phyloP scores from a whole-genome alignment of 2,888 invertebrate species.

The Melipona bicolor region DNA sequence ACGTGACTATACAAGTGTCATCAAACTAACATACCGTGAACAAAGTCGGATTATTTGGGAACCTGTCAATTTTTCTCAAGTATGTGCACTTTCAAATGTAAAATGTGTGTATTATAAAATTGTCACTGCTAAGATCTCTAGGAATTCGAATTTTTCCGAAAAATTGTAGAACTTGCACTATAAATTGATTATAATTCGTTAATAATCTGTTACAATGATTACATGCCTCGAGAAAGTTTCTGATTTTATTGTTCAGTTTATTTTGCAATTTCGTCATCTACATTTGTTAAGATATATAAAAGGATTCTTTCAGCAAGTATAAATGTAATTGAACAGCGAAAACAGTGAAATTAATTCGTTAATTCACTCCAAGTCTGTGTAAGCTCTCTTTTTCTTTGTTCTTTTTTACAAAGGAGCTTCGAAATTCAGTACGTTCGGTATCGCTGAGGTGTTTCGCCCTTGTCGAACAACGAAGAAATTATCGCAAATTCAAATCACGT shows the following conservation, averaged over 20 bases:
- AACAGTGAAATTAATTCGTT: not conserved
- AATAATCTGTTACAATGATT: too few species aligned
- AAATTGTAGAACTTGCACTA: too few species aligned
- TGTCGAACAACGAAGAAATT: not conserved
- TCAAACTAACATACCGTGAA: not conserved
- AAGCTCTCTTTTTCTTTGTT: too few species aligned
- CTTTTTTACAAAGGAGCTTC: not conserved
- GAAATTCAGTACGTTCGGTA: not conserved
- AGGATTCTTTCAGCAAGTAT: not conserved
- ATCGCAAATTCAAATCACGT: not conserved
- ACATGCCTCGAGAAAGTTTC: not conserved
- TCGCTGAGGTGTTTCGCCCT: not conserved
- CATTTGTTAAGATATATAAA: not conserved
- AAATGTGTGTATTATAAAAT: not conserved
- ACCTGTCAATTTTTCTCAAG: not conserved
- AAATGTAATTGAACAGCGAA: not conserved
- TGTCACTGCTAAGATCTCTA: not conserved
- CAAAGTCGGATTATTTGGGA: not conserved
- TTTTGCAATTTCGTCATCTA: not conserved
- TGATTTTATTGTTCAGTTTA: not conserved
- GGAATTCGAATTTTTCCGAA: not conserved
- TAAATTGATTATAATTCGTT: too few species aligned
- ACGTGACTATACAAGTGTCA: not conserved
- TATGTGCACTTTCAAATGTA: not conserved
- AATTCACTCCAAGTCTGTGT: too few species aligned